These are phyloP conservation scores for Cheilosia urbana DNA, from an alignment of 2,888 invertebrate species.

Conservation along the genomic window DNA sequence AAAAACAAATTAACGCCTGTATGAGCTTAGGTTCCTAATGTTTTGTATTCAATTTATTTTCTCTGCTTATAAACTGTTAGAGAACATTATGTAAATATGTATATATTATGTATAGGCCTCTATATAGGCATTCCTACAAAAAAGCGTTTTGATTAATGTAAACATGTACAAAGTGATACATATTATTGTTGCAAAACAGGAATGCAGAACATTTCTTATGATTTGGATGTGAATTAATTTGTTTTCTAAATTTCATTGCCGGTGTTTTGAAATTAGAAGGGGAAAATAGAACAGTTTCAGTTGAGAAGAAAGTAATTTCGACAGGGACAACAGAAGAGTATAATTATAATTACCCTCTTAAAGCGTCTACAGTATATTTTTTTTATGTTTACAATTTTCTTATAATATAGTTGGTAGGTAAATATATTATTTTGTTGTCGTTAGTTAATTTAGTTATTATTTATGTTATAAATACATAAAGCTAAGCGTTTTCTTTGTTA, in stretches of 20 bases:
- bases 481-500: slow-evolving; percentile 65
- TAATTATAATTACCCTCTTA: background rate
- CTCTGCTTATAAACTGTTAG: slow-evolving; percentile 32
- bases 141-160: slow-evolving; percentile 55
- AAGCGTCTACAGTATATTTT: slow-evolving; percentile 14
- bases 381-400: slow-evolving; percentile 9
- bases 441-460: slow-evolving; percentile 26
- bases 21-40: slow-evolving; percentile 14
- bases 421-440: slow-evolving; percentile 15
- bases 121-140: slow-evolving; percentile 58
- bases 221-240: slow-evolving; percentile 16
- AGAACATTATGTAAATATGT: slow-evolving; percentile 35
- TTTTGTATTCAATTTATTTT: slow-evolving; percentile 2
- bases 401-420: slow-evolving; percentile 12
- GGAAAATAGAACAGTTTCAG: background rate
- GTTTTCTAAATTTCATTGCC: background rate
- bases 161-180: slow-evolving; percentile 41
- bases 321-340: background rate
- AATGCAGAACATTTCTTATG: slow-evolving; percentile 22
- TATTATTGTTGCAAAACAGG: slow-evolving; percentile 34
- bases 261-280: background rate
- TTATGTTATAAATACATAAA: slow-evolving; percentile 59
- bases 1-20: slow-evolving; percentile 22
- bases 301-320: background rate
- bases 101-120: slow-evolving; percentile 34